phyloP scores from a whole-genome alignment of 2,113 vertebrate species.

The Irena cyanogastra region DNA sequence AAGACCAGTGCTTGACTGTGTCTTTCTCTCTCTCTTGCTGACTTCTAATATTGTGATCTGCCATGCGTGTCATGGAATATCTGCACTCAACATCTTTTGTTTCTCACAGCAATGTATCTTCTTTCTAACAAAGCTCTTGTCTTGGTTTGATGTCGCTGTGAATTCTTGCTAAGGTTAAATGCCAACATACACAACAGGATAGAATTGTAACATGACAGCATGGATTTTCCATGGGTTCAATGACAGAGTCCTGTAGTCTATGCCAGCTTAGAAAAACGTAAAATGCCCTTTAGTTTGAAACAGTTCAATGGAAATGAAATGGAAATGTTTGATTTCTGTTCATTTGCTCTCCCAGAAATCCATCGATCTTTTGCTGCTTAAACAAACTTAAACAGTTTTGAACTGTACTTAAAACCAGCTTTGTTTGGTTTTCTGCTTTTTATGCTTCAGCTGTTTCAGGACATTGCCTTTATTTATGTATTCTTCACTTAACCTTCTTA shows the following conservation, averaged over 20 bases:
- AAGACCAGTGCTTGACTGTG: neutral
- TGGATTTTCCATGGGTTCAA: neutral
- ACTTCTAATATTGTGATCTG: neutral
- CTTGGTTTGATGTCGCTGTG: neutral
- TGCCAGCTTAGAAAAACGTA: neutral
- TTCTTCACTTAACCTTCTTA: neutral
- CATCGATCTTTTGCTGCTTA: neutral
- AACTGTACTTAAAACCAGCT: neutral
- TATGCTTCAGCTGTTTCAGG: neutral
- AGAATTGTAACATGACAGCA: neutral
- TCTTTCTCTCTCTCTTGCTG: neutral
- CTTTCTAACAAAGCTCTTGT: neutral
- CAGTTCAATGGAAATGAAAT: neutral
- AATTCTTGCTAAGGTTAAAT: neutral
- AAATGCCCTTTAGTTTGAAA: neutral
- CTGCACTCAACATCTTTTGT: neutral
- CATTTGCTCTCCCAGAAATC: neutral
- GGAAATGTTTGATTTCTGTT: neutral
- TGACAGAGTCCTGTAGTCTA: neutral
- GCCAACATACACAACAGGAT: neutral
- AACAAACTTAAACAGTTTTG: neutral
- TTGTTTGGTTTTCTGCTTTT: neutral
- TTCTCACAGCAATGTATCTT: neutral
- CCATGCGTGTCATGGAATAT: neutral
- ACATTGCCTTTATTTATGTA: neutral